These are phyloP conservation scores for Coecobrya sp. DNA, from an alignment of 2,888 invertebrate genomes.

Conservation along the genomic window DNA sequence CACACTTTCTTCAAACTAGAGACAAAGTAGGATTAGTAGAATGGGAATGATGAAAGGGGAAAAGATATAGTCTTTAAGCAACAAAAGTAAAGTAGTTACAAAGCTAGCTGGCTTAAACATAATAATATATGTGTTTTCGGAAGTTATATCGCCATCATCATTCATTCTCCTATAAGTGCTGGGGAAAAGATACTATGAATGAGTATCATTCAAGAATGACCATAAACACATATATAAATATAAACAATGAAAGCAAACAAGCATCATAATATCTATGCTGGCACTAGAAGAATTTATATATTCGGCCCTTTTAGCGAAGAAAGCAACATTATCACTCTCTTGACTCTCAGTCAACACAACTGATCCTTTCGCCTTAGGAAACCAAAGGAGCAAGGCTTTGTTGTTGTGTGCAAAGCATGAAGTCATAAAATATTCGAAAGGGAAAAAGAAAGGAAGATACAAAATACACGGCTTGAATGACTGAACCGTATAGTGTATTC, in stretches of 20 bases:
- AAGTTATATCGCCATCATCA: not conserved
- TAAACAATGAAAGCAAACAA: constrained; percentile 30
- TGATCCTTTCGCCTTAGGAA: constrained; percentile 40
- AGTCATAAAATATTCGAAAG: constrained; percentile 54
- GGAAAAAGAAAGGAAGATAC: constrained; percentile 3
- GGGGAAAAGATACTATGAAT: not conserved
- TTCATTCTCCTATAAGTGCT: not conserved
- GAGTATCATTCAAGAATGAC: not conserved
- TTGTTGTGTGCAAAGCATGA: constrained; percentile 36
- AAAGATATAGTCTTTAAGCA: constrained; percentile 21
- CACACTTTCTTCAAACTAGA: constrained; percentile 26
- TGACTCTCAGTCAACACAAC: constrained; percentile 38
- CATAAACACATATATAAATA: not conserved
- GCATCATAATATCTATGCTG: not conserved
- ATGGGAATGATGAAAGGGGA: constrained; percentile 51
- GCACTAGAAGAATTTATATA: constrained; percentile 4
- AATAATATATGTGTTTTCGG: not conserved
- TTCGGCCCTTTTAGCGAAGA: not conserved
- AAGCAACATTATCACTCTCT: constrained; percentile 55
- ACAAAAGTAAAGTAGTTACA: constrained; percentile 16
- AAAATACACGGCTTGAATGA: not conserved
- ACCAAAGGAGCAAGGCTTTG: not conserved
- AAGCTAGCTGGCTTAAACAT: not conserved
- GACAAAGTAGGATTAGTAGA: constrained; percentile 51
- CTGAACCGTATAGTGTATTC: not conserved